Evolutionary conservation across 2,113 vertebrate species (phyloP).

Genomic region (Syngnathus scovelli): DNA sequence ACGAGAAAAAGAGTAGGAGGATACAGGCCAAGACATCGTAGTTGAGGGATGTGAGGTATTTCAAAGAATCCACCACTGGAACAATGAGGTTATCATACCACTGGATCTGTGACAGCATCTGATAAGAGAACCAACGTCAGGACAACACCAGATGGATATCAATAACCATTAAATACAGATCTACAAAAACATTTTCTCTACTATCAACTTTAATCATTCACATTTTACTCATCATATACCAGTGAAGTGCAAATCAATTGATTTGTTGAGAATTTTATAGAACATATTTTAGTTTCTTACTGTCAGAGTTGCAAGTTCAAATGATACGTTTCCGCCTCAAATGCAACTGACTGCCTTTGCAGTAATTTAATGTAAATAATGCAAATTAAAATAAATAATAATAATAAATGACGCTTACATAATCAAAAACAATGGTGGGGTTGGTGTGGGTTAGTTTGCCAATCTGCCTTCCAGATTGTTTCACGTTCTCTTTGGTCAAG

Average conservation of each 20-base stretch:
- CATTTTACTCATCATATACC: no score
- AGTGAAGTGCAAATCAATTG: no score
- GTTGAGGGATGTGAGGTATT: conserved; percentile 98
- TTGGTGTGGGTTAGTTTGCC: conserved; percentile 99
- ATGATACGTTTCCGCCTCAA: no score
- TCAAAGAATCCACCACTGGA: conserved; percentile 95
- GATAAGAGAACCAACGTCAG: conserved; percentile 15
- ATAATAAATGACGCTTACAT: conserved; percentile 74
- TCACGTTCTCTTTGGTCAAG: conserved; percentile 98
- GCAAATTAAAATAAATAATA: background rate
- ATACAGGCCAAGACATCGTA: conserved; percentile 99
- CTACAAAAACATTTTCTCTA: background rate
- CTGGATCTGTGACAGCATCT: conserved; percentile 98
- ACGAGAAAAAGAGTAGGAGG: conserved; percentile 57
- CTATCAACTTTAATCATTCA: no score
- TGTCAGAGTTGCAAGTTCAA: no score
- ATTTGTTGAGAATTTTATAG: no score
- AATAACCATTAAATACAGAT: background rate
- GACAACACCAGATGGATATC: background rate
- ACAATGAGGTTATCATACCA: conserved; percentile 98
- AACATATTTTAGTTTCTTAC: no score
- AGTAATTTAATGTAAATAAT: conserved; percentile 13
- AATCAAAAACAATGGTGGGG: conserved; percentile 99
- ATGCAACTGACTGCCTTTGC: background rate
- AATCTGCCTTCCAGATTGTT: conserved; percentile 97